phyloP scores from a whole-genome alignment of 1,140 invertebrate genomes.

The Hyles euphorbiae region DNA sequence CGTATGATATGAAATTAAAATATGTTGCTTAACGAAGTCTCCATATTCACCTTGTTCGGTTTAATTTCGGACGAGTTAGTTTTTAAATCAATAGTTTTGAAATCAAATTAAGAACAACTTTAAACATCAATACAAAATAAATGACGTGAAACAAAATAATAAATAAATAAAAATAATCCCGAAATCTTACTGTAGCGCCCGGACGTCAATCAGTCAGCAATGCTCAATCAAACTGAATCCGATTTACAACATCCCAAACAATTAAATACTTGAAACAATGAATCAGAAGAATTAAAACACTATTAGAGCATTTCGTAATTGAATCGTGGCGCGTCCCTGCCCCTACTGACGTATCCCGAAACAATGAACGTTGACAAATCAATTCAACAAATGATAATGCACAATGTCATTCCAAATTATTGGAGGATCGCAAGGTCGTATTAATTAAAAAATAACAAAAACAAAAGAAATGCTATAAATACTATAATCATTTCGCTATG shows the following conservation, averaged over 20 bases:
- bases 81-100: no score
- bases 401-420: not conserved
- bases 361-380: constrained; percentile 3
- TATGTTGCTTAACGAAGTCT: no score
- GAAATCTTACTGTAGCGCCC: no score
- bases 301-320: constrained; percentile 2
- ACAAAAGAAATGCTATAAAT: no score
- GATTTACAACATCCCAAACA: not conserved
- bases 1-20: no score
- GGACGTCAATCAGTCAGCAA: no score
- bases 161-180: no score
- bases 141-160: no score
- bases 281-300: not conserved
- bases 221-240: not conserved
- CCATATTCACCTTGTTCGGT: no score
- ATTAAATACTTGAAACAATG: constrained; percentile 9
- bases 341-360: not conserved
- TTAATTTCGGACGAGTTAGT: no score
- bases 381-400: not conserved
- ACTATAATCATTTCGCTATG: not conserved
- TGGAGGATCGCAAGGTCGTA: not conserved
- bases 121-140: no score
- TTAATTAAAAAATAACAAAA: not conserved
- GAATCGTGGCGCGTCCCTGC: constrained; percentile 5
- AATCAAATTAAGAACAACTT: no score